Conservation (phyloP, 2,797 vertebrate genomes). For the Eulemur mongoz region DNA sequence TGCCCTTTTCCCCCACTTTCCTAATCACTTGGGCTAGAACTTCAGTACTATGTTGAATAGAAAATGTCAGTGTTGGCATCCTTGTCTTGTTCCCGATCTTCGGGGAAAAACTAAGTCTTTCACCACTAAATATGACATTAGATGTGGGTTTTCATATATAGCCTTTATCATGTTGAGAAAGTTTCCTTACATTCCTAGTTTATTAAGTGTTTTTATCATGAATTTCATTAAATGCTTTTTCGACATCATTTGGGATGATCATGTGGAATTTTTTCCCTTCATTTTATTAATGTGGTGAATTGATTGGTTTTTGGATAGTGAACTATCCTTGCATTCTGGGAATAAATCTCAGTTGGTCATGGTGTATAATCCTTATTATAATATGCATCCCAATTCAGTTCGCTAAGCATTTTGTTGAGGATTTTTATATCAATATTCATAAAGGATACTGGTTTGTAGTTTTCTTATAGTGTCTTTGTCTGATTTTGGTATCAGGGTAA, state of each 20-base stretch:
- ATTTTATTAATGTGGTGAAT: too few relatives aligned
- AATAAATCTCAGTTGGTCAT: neutral
- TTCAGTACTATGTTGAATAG: neutral
- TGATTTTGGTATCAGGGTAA: too few relatives aligned
- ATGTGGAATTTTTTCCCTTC: neutral
- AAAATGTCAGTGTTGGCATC: neutral
- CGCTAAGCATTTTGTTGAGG: neutral
- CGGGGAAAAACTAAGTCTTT: neutral
- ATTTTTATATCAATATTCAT: neutral
- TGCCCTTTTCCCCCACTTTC: neutral
- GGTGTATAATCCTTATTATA: neutral
- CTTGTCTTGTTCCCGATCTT: neutral
- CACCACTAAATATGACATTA: neutral
- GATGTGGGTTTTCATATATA: neutral
- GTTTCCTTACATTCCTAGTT: neutral
- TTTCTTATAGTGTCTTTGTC: too few relatives aligned
- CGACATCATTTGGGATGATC: neutral
- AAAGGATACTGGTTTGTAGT: too few relatives aligned
- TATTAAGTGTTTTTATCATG: neutral
- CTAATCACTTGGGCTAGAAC: neutral
- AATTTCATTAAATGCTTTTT: constrained; percentile 1
- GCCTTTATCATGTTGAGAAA: neutral
- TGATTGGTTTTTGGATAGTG: too few relatives aligned
- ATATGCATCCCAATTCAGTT: neutral
- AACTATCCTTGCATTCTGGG: neutral